Evolutionary conservation across 53 echinoderm and acorn worm genomes (phyloP), one percentile per base, ranked within the genome.

Genomic region (Echinarachnius parma): DNA sequence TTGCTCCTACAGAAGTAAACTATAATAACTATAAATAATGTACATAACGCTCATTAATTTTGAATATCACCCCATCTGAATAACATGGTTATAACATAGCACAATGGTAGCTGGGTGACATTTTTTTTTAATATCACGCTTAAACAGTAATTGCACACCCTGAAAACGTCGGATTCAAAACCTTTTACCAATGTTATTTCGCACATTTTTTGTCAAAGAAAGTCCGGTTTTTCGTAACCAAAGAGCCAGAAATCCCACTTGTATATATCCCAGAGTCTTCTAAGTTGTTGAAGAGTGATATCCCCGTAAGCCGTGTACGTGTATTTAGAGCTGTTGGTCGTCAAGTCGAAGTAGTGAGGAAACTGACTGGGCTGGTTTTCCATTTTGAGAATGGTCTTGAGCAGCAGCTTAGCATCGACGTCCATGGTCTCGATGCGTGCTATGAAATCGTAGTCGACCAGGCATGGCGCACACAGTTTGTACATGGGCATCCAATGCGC

Each of bases 401-500:
- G 34, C 9, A 69, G 70, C 7, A 34, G 24, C 0, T 33, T 18
- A 3, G 53, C 53, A 26, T 69, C 70, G 15, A 31, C 14, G 11
- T 53, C 53, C 11, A 69, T 69, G 4, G 34, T 53, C 34, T 69
- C 70, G n/a, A 69, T 34, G 20, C 70, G 46, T 16, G 77, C 82
- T 3, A 82, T 58, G 16, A 36, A 82, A 58, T 82, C 82, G 49
- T 82, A 82, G 15, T 66, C 63, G 21, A 81, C 33, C 8, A 57
- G 77, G 29, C 82, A 82, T 5, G 82, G 82, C 9, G 63, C 32
- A 29, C 76, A 82, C 14, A 82, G 53, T 27, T 25, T n/a, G 64
- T 82, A 58, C 82, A 82, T 82, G 23, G 46, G 75, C 1, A 19
- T 59, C 82, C 82, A 82, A n/a, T 82, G 82, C 46, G 32, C 58